Conservation (phyloP, 2,113 vertebrate genomes). For the Pituophis catenifer region DNA sequence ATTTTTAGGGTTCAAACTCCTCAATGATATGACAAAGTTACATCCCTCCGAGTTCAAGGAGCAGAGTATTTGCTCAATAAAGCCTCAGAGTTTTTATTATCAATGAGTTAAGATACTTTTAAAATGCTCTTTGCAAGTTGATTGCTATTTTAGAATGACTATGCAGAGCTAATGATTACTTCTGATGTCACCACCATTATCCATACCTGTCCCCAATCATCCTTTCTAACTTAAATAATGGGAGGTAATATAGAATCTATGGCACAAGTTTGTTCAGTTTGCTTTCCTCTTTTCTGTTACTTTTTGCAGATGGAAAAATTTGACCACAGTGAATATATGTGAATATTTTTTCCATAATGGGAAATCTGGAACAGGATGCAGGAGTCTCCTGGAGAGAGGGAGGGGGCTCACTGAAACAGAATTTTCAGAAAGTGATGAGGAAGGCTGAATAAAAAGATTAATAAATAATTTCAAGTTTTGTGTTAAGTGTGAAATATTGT, state of each 20-base stretch:
- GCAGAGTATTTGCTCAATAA: no score
- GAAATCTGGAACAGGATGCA: not conserved
- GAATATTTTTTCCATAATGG: not conserved
- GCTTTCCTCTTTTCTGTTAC: no score
- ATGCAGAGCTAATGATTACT: not conserved
- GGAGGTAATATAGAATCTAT: not conserved
- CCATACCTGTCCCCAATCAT: not conserved
- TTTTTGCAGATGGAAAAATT: not conserved
- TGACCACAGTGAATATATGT: not conserved
- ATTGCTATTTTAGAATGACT: not conserved
- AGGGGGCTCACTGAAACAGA: not conserved
- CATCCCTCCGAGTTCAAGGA: not conserved
- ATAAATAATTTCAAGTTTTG: not conserved
- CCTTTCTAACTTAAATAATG: not conserved
- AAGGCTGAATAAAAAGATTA: not conserved
- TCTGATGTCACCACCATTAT: not conserved
- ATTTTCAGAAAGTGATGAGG: not conserved
- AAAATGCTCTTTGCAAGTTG: not conserved
- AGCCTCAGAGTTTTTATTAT: not conserved
- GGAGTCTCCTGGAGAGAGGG: not conserved
- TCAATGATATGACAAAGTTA: not conserved
- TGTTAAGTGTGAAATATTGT: not conserved
- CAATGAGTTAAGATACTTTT: not conserved
- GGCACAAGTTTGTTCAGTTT: not conserved
- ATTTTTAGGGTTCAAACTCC: not conserved